Evolutionary conservation across 2,888 invertebrate species (phyloP).

Genomic region (Callyntrura guangdongensis): DNA sequence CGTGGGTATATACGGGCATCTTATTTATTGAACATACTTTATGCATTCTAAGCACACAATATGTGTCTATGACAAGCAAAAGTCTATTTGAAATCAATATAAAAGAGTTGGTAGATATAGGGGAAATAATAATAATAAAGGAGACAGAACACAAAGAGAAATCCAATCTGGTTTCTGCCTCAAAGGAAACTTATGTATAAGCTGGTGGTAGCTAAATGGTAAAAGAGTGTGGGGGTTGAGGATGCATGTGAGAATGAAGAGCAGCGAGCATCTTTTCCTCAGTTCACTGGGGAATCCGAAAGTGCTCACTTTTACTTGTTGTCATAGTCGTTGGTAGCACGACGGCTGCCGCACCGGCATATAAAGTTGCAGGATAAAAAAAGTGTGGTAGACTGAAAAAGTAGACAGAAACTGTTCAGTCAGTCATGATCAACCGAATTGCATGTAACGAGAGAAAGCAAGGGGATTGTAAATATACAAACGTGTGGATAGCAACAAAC

Average conservation of each 20-base stretch:
- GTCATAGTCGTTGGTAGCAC: background rate
- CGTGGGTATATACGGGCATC: too few relatives aligned
- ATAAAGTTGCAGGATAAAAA: slow-evolving; percentile 32
- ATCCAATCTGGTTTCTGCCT: slow-evolving; percentile 77
- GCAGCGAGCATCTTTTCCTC: slow-evolving; percentile 56
- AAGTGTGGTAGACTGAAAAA: background rate
- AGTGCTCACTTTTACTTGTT: slow-evolving; percentile 46
- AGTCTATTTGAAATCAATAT: background rate
- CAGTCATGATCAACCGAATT: slow-evolving; percentile 13
- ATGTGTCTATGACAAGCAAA: background rate
- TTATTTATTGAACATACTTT: too few relatives aligned
- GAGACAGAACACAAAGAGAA: slow-evolving; percentile 55
- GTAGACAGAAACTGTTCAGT: slow-evolving; percentile 35
- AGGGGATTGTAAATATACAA: slow-evolving; percentile 8
- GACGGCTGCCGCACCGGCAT: background rate
- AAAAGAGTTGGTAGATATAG: background rate
- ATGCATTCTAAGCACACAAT: too few relatives aligned
- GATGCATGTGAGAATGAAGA: slow-evolving; percentile 24
- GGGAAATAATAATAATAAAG: background rate
- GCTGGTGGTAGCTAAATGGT: slow-evolving; percentile 8
- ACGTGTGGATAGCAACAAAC: background rate
- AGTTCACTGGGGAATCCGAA: slow-evolving; percentile 63
- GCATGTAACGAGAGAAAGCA: slow-evolving; percentile 3
- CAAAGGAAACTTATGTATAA: slow-evolving; percentile 64
- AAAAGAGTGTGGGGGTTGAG: background rate